phyloP scores from a whole-genome alignment of 2,113 vertebrate species.

The Onychostoma macrolepis region DNA sequence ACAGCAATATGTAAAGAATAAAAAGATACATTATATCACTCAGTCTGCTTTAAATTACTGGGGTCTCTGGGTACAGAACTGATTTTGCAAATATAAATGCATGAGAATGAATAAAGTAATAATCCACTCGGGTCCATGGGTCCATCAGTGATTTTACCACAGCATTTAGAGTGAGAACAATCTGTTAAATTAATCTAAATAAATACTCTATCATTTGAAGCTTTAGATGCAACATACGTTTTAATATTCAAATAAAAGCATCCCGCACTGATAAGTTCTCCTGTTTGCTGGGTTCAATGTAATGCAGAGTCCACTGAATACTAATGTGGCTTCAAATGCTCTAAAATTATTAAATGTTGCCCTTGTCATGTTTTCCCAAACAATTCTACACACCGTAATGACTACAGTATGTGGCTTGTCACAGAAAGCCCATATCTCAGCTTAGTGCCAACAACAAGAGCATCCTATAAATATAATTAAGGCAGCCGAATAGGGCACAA shows the following conservation, averaged over 20 bases:
- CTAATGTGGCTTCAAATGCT: conserved; percentile 51
- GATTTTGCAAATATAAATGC: neutral
- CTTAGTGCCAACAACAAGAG: conserved; percentile 39
- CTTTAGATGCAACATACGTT: neutral
- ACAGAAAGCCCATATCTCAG: conserved; percentile 23
- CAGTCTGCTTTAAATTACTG: neutral
- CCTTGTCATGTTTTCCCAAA: conserved; percentile 43
- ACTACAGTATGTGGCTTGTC: conserved; percentile 27
- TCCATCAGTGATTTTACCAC: neutral
- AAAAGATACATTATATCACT: neutral
- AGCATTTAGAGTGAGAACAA: neutral
- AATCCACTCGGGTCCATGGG: neutral
- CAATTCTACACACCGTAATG: conserved; percentile 3
- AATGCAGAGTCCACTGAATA: conserved; percentile 53
- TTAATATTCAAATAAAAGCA: conserved; percentile 11
- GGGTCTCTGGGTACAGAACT: neutral
- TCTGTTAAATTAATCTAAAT: neutral
- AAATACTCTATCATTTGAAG: neutral
- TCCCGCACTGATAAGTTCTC: neutral
- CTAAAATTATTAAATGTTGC: conserved; percentile 29
- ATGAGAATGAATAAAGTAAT: neutral
- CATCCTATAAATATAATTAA: conserved; percentile 51
- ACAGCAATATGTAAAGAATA: neutral
- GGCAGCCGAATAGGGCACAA: conserved; percentile 35
- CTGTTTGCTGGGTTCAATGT: neutral